These are phyloP conservation scores for Daboia siamensis DNA, from an alignment of 2,113 vertebrate genomes.

Conservation along the genomic window DNA sequence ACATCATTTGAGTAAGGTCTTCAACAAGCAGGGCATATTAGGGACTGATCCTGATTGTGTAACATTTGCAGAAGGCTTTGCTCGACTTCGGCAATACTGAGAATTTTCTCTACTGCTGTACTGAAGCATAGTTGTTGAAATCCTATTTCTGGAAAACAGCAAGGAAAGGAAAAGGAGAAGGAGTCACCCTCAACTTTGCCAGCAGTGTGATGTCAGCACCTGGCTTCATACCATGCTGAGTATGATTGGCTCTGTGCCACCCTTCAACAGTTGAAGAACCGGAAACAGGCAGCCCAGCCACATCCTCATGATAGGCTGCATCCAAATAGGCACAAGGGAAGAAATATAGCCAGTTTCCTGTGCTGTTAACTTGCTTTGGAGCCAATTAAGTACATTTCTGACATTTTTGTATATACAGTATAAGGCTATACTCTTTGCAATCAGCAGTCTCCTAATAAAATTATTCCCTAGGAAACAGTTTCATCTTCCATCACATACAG, in stretches of 20 bases:
- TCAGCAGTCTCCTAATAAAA: not conserved
- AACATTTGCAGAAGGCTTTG: not conserved
- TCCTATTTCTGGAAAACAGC: not conserved
- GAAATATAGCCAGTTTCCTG: not conserved
- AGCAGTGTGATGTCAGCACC: constrained; percentile 11
- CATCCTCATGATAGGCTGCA: constrained; percentile 4
- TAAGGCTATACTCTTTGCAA: not conserved
- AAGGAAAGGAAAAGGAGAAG: not conserved
- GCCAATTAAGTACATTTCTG: constrained; percentile 5
- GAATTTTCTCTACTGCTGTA: not conserved
- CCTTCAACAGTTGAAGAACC: not conserved
- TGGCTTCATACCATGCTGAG: constrained; percentile 12
- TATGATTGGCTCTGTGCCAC: not conserved
- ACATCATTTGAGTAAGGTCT: not conserved
- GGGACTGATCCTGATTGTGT: not conserved
- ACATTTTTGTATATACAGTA: not conserved
- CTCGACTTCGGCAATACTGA: not conserved
- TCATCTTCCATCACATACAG: not conserved
- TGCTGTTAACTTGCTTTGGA: not conserved
- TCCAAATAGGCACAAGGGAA: not conserved
- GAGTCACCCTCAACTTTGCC: not conserved
- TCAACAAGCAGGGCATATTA: not conserved
- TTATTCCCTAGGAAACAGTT: not conserved
- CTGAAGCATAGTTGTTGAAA: not conserved
- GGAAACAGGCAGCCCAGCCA: constrained; percentile 4